Percentiles rank a stretch among this genome's conserved stretches.
Evolutionary conservation across 1,140 invertebrate genomes (phyloP).

Genomic region (Chlorops oryzae): DNA sequence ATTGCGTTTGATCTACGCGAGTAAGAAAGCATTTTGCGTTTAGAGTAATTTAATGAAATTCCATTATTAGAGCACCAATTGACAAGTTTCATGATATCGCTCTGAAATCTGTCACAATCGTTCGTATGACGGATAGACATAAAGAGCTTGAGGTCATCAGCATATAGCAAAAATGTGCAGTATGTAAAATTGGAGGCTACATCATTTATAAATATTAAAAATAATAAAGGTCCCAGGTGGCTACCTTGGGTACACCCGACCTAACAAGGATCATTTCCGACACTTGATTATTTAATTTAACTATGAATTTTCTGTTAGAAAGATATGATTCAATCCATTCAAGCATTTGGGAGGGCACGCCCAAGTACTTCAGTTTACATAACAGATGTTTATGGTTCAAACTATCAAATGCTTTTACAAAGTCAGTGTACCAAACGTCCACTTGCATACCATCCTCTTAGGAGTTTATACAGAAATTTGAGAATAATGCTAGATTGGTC

Average conservation of each 20-base stretch:
- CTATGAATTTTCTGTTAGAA: slow-evolving; percentile 20
- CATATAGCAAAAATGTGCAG: slow-evolving; percentile 25
- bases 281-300: slow-evolving; percentile 22
- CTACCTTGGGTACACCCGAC: slow-evolving; percentile 31
- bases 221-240: slow-evolving; percentile 31
- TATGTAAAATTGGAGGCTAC: slow-evolving; percentile 22
- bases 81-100: slow-evolving; percentile 8
- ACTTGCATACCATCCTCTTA: slow-evolving; percentile 25
- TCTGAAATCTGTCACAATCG: slow-evolving; percentile 13
- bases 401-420: slow-evolving; percentile 37
- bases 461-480: slow-evolving; percentile 16
- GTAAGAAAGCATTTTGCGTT: no score
- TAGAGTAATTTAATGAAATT: no score
- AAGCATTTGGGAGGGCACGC: slow-evolving; percentile 22
- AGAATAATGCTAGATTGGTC: slow-evolving; percentile 23
- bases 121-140: not conserved
- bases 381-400: no score
- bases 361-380: no score
- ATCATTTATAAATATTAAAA: slow-evolving; percentile 36
- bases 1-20: no score
- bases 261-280: slow-evolving; percentile 17
- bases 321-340: slow-evolving; percentile 28
- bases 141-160: no score
- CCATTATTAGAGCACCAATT: not conserved
- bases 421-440: slow-evolving; percentile 34